Evolutionary conservation across 2,113 vertebrate genomes (phyloP).

Genomic region (Chaetorhynchus papuensis): DNA sequence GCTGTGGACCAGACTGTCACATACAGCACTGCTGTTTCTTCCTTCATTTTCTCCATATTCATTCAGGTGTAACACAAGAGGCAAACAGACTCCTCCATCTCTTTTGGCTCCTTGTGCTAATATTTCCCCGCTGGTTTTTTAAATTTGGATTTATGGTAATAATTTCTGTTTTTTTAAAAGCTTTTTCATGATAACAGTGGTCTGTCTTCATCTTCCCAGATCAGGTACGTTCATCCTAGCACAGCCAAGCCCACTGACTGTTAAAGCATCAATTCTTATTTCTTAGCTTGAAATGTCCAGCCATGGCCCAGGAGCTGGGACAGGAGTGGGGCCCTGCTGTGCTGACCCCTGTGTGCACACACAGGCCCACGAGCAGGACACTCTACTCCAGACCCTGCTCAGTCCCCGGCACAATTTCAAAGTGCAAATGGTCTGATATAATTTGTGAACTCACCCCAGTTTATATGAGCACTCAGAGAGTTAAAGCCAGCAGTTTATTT

Average conservation of each 20-base stretch:
- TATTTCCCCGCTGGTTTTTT: neutral
- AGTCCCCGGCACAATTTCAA: rapidly evolving
- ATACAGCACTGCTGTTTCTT: neutral
- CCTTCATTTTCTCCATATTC: neutral
- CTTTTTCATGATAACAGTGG: neutral
- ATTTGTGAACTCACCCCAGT: neutral
- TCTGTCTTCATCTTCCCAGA: neutral
- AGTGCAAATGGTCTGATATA: neutral
- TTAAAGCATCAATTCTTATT: neutral
- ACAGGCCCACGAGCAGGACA: rapidly evolving
- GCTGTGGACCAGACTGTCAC: neutral
- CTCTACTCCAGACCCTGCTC: neutral
- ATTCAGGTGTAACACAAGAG: neutral
- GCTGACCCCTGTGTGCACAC: neutral
- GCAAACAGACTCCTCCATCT: neutral
- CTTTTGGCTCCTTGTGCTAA: neutral
- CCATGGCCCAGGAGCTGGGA: neutral
- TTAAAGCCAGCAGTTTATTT: slow-evolving; percentile 16
- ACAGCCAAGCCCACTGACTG: neutral
- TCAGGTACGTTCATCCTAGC: neutral
- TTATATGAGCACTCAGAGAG: neutral
- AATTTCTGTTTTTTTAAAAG: neutral
- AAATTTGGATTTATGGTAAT: neutral
- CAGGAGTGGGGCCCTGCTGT: rapidly evolving
- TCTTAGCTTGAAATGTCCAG: neutral